Evolutionary conservation across 2,113 vertebrate genomes (phyloP).

Genomic region (Salvelinus alpinus): DNA sequence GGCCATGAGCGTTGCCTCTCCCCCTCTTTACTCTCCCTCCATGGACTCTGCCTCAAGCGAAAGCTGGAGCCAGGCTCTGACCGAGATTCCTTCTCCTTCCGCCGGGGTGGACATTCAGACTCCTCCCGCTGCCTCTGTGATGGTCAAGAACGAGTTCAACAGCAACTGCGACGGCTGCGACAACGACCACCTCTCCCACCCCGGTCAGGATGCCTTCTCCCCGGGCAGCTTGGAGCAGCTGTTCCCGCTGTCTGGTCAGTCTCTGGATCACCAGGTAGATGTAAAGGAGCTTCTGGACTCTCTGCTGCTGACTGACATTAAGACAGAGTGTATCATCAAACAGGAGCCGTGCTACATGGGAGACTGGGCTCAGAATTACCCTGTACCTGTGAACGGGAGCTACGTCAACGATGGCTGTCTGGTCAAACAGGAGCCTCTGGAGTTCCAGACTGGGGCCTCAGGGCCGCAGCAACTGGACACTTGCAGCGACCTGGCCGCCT

Average conservation of each 20-base stretch:
- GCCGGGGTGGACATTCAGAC: slow-evolving; percentile 35
- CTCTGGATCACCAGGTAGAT: slow-evolving; percentile 65
- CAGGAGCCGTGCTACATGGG: slow-evolving; percentile 67
- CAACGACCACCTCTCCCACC: slow-evolving; percentile 51
- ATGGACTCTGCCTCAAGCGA: slow-evolving; percentile 18
- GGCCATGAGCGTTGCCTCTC: slow-evolving; percentile 25
- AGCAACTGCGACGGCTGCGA: slow-evolving; percentile 54
- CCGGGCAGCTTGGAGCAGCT: slow-evolving; percentile 47
- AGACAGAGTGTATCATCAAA: slow-evolving; percentile 56
- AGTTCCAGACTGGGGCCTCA: no score
- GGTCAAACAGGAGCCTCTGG: slow-evolving; percentile 45
- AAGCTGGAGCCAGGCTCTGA: slow-evolving; percentile 66
- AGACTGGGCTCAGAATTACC: slow-evolving; percentile 53
- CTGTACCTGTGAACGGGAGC: slow-evolving; percentile 29
- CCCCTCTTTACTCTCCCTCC: background rate
- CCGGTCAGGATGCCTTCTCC: slow-evolving; percentile 54
- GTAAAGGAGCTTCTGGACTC: slow-evolving; percentile 69
- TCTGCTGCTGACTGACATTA: slow-evolving; percentile 53
- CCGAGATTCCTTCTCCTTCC: slow-evolving; percentile 44
- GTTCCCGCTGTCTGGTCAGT: slow-evolving; percentile 37
- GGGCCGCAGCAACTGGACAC: background rate
- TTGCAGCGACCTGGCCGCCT: background rate
- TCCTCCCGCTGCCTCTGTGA: slow-evolving; percentile 66
- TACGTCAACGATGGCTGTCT: slow-evolving; percentile 54
- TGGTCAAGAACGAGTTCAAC: slow-evolving; percentile 78